Evolutionary conservation across 2,113 vertebrate genomes (phyloP), one percentile per base, ranked within the genome.

Genomic region (Limanda limanda): DNA sequence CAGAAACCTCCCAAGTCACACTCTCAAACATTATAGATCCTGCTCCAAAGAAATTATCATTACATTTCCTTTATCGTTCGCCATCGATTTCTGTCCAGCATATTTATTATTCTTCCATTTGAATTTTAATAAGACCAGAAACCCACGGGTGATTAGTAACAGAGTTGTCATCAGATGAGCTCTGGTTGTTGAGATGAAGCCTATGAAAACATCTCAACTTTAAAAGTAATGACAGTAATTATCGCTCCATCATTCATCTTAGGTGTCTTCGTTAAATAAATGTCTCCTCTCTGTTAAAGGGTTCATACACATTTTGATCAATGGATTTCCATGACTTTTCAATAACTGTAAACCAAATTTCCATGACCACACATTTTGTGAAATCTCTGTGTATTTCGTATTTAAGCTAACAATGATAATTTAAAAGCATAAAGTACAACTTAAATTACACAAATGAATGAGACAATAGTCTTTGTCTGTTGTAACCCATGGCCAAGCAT

Each of bases 111-210:
- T 81, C 1, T 51, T 67, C 57, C 25, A 5, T 55, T 71, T 63
- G 13, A 23, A 74, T 65, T 25, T 56, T 76, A 58, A 82, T 74
- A 40, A 60, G 31, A 37, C 40, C 58, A 85, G 52, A 86, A 74
- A 68, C 75, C 24, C 25, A 58, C 68, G 83, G 56, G 74, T 69
- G 76, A 57, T 51, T 40, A n/a, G 18, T n/a, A 51, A 58, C 47
- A 35, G 62, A 57, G 61, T n/a, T 71, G n/a, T 58, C 45, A 27
- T 67, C 23, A 4, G 35, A 74, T 61, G 67, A 79, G 51, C 48
- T 80, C 54, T 77, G 60, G 58, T 68, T 77, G 45, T 70, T 78
- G 70, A 77, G 59, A 57, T 63, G 52, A 75, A 76, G 24, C 59
- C 24, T 6, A 52, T 51, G 21, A 75, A 69, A 84, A 57, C 47